A percentile compares a stretch with the other conserved stretches of the same genome.
Conservation (phyloP, 2,888 invertebrate species). For the Neoaliturus tenellus region DNA sequence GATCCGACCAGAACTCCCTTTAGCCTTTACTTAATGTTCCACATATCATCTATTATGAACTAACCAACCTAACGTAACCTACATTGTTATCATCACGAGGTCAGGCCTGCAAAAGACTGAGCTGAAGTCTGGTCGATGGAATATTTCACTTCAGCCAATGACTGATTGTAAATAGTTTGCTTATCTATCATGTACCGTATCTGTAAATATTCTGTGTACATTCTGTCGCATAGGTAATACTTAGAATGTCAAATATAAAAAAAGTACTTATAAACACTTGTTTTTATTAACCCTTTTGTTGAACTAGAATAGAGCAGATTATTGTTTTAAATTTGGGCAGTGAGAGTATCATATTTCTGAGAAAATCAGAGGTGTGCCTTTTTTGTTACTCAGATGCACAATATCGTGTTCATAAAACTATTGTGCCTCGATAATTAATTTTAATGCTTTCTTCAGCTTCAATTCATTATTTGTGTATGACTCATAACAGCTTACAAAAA, state of each 20-base stretch:
- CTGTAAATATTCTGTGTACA: slow-evolving; percentile 50
- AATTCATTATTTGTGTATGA: no score
- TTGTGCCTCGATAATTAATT: no score
- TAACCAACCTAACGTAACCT: neutral
- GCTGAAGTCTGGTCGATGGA: slow-evolving; percentile 36
- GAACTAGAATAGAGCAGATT: no score
- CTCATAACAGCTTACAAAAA: no score
- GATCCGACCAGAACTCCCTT: neutral
- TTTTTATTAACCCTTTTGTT: slow-evolving; percentile 15
- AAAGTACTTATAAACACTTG: slow-evolving; percentile 41
- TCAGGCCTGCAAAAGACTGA: slow-evolving; percentile 47
- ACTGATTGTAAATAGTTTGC: slow-evolving; percentile 60
- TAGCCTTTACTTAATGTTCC: neutral
- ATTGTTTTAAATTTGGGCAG: no score
- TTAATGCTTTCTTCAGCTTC: no score
- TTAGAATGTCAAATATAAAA: slow-evolving; percentile 48
- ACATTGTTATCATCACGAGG: slow-evolving; percentile 9
- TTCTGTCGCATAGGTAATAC: slow-evolving; percentile 46
- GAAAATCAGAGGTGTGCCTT: no score
- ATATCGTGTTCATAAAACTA: no score
- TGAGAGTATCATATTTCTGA: no score
- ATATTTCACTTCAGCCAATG: slow-evolving; percentile 57
- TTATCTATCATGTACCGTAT: slow-evolving; percentile 17
- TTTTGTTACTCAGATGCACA: no score
- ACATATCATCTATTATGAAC: slow-evolving; percentile 9